phyloP scores from a whole-genome alignment of 2,888 invertebrate species.

The Microctonus brassicae region DNA sequence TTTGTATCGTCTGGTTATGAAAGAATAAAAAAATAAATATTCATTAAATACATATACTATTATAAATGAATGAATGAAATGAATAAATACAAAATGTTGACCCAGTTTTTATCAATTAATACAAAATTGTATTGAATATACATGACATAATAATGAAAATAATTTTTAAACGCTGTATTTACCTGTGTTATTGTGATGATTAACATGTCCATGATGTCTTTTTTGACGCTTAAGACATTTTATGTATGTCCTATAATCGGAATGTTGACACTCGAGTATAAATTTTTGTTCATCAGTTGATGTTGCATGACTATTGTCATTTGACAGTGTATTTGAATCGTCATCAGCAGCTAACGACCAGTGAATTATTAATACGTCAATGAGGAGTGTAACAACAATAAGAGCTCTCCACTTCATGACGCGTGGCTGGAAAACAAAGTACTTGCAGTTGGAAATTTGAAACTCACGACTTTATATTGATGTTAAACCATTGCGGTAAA shows the following conservation, averaged over 20 bases:
- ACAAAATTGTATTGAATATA: neutral
- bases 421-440: constrained; percentile 17
- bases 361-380: constrained; percentile 9
- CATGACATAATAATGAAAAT: neutral
- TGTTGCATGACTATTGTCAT: constrained; percentile 30
- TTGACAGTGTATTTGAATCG: constrained; percentile 10
- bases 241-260: constrained; percentile 63
- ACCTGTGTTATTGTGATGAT: constrained; percentile 36
- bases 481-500: constrained; percentile 34
- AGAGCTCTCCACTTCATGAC: constrained; percentile 40
- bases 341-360: neutral
- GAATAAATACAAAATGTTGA: no score
- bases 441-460: constrained; percentile 13
- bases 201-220: constrained; percentile 53
- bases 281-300: constrained; percentile 46
- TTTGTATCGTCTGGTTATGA: constrained; percentile 30
- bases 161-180: no score
- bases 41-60: no score
- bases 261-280: constrained; percentile 55
- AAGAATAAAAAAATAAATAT: no score
- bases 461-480: constrained; percentile 41
- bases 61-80: no score
- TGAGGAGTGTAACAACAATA: constrained; percentile 16
- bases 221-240: constrained; percentile 62
- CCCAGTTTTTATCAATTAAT: neutral